Base-by-base conservation (phyloP, 2,888 invertebrate species). In the Exephanes ischioxanthus region DNA sequence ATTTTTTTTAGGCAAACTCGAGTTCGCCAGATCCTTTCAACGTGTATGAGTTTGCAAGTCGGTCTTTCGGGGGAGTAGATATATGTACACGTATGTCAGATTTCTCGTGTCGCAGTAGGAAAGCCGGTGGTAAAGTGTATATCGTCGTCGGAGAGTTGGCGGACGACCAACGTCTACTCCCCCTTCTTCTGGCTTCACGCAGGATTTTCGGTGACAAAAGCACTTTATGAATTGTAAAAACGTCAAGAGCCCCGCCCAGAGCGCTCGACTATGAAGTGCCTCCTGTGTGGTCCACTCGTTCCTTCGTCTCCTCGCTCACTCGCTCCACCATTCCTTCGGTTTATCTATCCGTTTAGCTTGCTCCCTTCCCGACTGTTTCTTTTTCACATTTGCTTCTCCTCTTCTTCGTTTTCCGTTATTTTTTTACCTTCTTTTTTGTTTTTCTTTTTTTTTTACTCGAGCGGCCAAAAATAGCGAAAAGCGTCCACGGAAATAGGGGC, bases 191-290 rank as follows among this genome's bases (percentile, higher is more conserved):
- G 79, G 83, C 82, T 87, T 85, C 81, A 85, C 58, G 58, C 86
- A 72, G 87, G 88, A 89, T 90, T 90, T 90, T 87, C 58, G 88
- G 85, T 89, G 90, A 91, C 90, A 90, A 91, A 85, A 90, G 90
- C 90, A 91, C 90, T 90, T 91, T 90, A 90, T 90, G 90, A 90
- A 90, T 91, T 89, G 90, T 91, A 90, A 91, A 90, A 91, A 90
- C 86, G 84, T 84, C 83, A 68, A 86, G 80, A 81, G 48, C 6
- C 63, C 77, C 76, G 85, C 79, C 86, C 83, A 83, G 85, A 79
- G 81, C 72, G 80, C 81, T 85, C 85, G 84, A 72, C 84, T 82
- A 84, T 79, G 80, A 85, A 79, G 80, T 77, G 83, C 88, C 84
- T 87, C 87, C 84, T 88, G 89, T 90, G 89, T 89, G 88, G 87